Percentiles rank a stretch among this genome's conserved stretches.
These are phyloP conservation scores for Propithecus perrieri DNA, from an alignment of 2,797 vertebrate genomes.

Conservation along the genomic window DNA sequence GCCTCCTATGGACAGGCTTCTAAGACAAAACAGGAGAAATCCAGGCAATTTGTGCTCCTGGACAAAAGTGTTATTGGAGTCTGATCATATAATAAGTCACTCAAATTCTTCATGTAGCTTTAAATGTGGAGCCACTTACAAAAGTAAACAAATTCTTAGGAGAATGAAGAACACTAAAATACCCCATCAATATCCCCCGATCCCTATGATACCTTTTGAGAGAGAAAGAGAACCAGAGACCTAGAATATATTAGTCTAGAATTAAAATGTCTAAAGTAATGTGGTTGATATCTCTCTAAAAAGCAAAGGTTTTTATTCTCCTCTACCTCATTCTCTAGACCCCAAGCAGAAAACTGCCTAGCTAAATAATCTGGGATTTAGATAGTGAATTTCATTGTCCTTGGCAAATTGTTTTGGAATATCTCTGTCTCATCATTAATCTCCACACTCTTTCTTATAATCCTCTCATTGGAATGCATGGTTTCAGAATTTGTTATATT, in stretches of 20 bases:
- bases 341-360: background rate
- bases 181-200: background rate
- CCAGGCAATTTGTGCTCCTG: background rate
- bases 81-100: background rate
- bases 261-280: background rate
- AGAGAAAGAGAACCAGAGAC: background rate
- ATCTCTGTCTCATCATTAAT: background rate
- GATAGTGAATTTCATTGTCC: background rate
- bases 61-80: background rate
- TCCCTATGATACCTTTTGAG: background rate
- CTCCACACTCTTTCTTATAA: background rate
- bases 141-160: background rate
- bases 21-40: background rate
- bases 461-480: background rate
- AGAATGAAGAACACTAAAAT: background rate
- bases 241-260: background rate
- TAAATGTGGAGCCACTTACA: background rate
- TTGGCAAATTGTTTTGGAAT: background rate
- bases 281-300: background rate
- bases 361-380: background rate
- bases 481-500: background rate
- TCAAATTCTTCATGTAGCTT: background rate
- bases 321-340: background rate
- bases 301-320: background rate
- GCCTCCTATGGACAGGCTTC: background rate